Evolutionary conservation across 2,888 invertebrate species (phyloP), one percentile per base, ranked within the genome.

Genomic region (Bombylius discolor): DNA sequence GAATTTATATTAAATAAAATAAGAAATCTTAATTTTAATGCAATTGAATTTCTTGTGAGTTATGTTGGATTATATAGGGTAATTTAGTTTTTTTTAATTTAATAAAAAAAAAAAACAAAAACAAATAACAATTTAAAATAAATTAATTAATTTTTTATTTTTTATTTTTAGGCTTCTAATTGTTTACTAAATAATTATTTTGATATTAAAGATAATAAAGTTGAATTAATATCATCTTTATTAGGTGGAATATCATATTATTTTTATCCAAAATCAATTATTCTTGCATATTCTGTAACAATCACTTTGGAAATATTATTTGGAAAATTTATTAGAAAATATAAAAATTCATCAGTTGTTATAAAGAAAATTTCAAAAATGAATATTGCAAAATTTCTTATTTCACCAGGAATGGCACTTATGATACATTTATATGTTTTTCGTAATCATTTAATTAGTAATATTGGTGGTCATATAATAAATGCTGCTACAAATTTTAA

Each of bases 31-130:
- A 47, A 61, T 11, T 59, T 56, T 44, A 39, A 61, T 46, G 52
- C 58, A n/a, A 55, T 58, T 5, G 8, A 52, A 5, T 66, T 67
- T 52, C 57, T 70, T 5, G 61, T 64, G 48, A 60, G 64, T 39
- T 70, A 69, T 51, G 62, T 67, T 23, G 66, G 65, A 42, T 62
- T 69, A 39, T 70, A 70, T 58, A 63, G 68, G 58, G 70, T 70
- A 64, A 62, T 58, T 12, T 3, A 23, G 23, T 31, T 42, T 32
- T 39, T 6, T 5, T 34, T 12, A 31, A 47, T 14, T n/a, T 13
- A 14, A 14, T 49, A 23, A 14, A 14, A 49, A 34, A 39, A 39
- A 9, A 39, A 39, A n/a, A n/a, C n/a, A n/a, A n/a, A n/a, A n/a
- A n/a, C n/a, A n/a, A n/a, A n/a, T n/a, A n/a, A n/a, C n/a, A n/a